These are phyloP conservation scores for Cyprinella venusta DNA, from an alignment of 2,797 vertebrate species.

Conservation along the genomic window DNA sequence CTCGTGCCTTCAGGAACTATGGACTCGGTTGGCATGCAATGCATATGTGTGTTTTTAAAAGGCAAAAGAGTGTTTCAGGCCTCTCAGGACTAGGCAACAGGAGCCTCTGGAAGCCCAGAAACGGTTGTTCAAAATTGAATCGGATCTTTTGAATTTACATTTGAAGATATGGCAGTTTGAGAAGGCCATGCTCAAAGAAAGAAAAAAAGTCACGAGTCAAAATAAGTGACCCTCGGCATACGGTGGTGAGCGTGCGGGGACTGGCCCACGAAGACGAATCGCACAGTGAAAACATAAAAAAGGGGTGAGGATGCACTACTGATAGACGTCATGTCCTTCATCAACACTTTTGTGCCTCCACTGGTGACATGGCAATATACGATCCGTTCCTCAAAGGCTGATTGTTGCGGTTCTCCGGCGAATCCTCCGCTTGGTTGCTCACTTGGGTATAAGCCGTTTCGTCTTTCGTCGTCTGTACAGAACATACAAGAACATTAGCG, in stretches of 20 bases:
- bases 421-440: conserved; percentile 79
- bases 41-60: conserved; percentile 61
- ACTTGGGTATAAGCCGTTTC: conserved; percentile 83
- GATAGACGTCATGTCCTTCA: conserved; percentile 57
- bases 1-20: conserved; percentile 25
- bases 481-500: conserved; percentile 14
- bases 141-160: conserved; percentile 30
- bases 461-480: conserved; percentile 77
- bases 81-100: conserved; percentile 47
- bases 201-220: conserved; percentile 60
- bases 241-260: conserved; percentile 60
- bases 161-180: conserved; percentile 62
- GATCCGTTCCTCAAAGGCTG: conserved; percentile 79
- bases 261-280: conserved; percentile 55
- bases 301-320: conserved; percentile 1
- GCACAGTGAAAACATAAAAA: conserved; percentile 56
- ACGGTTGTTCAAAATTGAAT: conserved; percentile 40
- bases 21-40: conserved; percentile 51
- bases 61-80: conserved; percentile 52
- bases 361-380: conserved; percentile 84
- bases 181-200: conserved; percentile 70
- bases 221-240: conserved; percentile 67
- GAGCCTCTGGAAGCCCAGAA: conserved; percentile 40
- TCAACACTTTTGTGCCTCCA: conserved; percentile 83
- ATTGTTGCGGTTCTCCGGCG: conserved; percentile 67